These are phyloP conservation scores for Epistrophella euchroma DNA, from an alignment of 2,888 invertebrate genomes.

Conservation along the genomic window DNA sequence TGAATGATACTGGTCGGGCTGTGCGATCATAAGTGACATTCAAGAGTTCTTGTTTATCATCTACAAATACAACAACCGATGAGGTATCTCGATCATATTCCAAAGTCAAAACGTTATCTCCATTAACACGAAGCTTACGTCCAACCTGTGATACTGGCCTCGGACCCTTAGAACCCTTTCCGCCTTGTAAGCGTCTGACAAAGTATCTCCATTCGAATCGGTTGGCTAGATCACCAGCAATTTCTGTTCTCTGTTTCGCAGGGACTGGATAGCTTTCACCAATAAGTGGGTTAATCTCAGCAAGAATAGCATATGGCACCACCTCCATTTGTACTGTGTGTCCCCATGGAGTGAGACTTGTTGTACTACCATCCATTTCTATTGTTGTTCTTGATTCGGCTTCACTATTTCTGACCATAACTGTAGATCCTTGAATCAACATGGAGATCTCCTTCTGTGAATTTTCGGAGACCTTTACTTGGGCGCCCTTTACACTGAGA, in stretches of 20 bases:
- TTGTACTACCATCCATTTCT: slow-evolving; percentile 92
- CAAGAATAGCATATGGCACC: slow-evolving; percentile 94
- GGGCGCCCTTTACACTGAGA: slow-evolving; percentile 95
- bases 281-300: slow-evolving; percentile 94
- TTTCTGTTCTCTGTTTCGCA: slow-evolving; percentile 94
- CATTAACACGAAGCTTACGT: slow-evolving; percentile 93
- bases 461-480: slow-evolving; percentile 93
- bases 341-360: slow-evolving; percentile 93
- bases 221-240: slow-evolving; percentile 95
- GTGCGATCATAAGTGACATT: slow-evolving; percentile 95
- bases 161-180: slow-evolving; percentile 83
- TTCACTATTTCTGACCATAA: slow-evolving; percentile 92
- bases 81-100: slow-evolving; percentile 95
- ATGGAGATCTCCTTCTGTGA: slow-evolving; percentile 93
- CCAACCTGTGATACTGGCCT: slow-evolving; percentile 92
- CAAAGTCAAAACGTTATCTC: slow-evolving; percentile 94
- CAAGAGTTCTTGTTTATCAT: slow-evolving; percentile 92
- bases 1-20: slow-evolving; percentile 93
- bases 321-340: slow-evolving; percentile 95
- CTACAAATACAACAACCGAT: slow-evolving; percentile 94
- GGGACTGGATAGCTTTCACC: slow-evolving; percentile 96
- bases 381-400: slow-evolving; percentile 92
- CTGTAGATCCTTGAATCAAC: slow-evolving; percentile 94
- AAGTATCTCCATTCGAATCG: slow-evolving; percentile 98
- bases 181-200: slow-evolving; percentile 89